Evolutionary conservation across 2,113 vertebrate species (phyloP), one percentile per base, ranked within the genome.

Genomic region (Pelvicachromis taeniatus): DNA sequence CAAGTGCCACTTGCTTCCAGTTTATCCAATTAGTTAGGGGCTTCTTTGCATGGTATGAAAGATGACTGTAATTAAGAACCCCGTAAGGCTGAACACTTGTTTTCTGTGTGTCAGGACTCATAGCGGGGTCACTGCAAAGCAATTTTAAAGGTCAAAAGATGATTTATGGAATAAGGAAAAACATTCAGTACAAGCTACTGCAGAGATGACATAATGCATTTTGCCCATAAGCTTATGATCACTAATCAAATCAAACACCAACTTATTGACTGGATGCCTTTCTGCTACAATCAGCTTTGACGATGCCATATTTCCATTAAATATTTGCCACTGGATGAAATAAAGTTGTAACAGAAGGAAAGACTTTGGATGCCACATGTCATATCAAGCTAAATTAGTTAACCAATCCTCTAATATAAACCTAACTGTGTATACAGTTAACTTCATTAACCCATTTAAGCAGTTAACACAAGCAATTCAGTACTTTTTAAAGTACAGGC

Each of bases 1-100:
- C 61, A 68, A 59, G 85, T 68, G 65, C 87, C 87, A 82, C 87
- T 88, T 87, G 81, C 81, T 82, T 88, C 79, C 75, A 91, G 83
- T 88, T 90, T 48, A 90, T 38, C 70, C 77, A 91, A 85, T 91
- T 92, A 86, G 59, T 75, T 42, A 40, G 10, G 16, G 29, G 52
- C 59, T 59, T 93, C 77, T 89, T 78, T 80, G 80, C 59, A 81
- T 84, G 75, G 58, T 56, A 84, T 85, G 58, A 89, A 83, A 86
- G 85, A 89, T 89, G 73, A 77, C 88, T 82, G 79, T 68, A 91
- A 93, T 91, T 84, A 86, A 38, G 70, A 85, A 84, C 31, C 54
- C 78, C 29, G 52, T 84, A 52, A 80, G 75, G 81, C 42, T 80
- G 23, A 87, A 68, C 77, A 87, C 31, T 81, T 81, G 61, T 77